These are phyloP conservation scores for Drosophila takahashii DNA, from an alignment of 1,140 invertebrate genomes.

Conservation along the genomic window DNA sequence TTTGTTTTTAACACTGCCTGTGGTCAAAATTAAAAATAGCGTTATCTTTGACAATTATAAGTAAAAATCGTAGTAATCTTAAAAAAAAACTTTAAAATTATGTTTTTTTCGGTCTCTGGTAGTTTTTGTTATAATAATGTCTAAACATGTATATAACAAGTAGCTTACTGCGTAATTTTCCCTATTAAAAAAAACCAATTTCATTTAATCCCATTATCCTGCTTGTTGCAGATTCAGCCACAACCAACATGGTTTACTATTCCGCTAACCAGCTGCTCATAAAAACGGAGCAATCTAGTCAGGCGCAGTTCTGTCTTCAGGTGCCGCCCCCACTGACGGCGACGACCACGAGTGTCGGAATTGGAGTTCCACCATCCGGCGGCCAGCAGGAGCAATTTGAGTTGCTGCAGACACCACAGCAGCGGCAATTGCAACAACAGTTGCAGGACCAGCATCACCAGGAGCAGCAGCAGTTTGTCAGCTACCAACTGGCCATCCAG, in stretches of 20 bases:
- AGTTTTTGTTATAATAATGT: too few relatives aligned
- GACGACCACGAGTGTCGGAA: conserved; percentile 13
- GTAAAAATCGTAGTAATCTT: too few relatives aligned
- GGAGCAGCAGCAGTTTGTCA: conserved; percentile 50
- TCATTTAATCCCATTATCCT: background rate
- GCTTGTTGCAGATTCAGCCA: conserved; percentile 62
- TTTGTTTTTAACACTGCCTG: too few relatives aligned
- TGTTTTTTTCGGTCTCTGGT: too few relatives aligned
- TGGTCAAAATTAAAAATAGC: too few relatives aligned
- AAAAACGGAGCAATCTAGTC: conserved; percentile 80
- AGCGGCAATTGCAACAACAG: conserved; percentile 59
- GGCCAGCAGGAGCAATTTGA: conserved; percentile 71
- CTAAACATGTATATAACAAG: too few relatives aligned
- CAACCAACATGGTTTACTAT: conserved; percentile 84
- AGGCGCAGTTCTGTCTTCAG: conserved; percentile 73
- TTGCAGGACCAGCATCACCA: conserved; percentile 59
- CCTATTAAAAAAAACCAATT: background rate
- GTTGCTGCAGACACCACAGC: conserved; percentile 68
- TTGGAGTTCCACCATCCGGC: conserved; percentile 27
- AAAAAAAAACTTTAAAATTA: too few relatives aligned
- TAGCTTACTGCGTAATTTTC: too few relatives aligned
- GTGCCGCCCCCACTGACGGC: conserved; percentile 47
- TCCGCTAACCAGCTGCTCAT: conserved; percentile 79
- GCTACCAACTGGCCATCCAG: conserved; percentile 59
- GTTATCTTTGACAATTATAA: too few relatives aligned